phyloP scores from a whole-genome alignment of 1,140 invertebrate species.

The Euura lappo region DNA sequence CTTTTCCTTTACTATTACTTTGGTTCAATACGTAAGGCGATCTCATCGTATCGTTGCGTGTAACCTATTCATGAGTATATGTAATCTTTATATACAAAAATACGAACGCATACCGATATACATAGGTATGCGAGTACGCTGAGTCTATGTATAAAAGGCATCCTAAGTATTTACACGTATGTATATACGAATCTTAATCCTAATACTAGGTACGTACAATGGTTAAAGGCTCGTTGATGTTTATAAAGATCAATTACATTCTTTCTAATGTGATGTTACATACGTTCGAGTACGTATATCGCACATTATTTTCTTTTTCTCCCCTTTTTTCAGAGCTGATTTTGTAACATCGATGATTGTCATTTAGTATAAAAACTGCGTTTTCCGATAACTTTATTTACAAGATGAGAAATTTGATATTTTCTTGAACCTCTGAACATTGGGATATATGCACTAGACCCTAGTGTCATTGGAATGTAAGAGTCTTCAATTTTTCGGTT shows the following conservation, averaged over 20 bases:
- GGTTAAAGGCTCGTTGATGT: background rate
- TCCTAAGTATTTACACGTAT: background rate
- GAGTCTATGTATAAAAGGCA: background rate
- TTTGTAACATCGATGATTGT: background rate
- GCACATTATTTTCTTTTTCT: too few species aligned
- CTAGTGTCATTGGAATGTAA: constrained; percentile 5
- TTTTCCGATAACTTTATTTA: background rate
- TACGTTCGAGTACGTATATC: background rate
- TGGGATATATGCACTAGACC: background rate
- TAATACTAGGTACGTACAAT: background rate
- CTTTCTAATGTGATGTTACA: background rate
- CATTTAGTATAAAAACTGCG: background rate
- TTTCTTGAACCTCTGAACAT: background rate
- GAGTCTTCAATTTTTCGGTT: background rate
- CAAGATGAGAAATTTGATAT: background rate
- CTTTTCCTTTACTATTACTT: background rate
- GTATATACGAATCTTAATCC: background rate
- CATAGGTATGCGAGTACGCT: background rate
- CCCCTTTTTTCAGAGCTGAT: background rate
- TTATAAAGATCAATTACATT: background rate
- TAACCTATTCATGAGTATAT: background rate
- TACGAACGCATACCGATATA: too few species aligned
- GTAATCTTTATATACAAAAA: background rate
- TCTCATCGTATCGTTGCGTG: background rate
- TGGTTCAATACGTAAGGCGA: background rate